phyloP scores from a whole-genome alignment of 2,797 vertebrate species.

The Artibeus jamaicensis region DNA sequence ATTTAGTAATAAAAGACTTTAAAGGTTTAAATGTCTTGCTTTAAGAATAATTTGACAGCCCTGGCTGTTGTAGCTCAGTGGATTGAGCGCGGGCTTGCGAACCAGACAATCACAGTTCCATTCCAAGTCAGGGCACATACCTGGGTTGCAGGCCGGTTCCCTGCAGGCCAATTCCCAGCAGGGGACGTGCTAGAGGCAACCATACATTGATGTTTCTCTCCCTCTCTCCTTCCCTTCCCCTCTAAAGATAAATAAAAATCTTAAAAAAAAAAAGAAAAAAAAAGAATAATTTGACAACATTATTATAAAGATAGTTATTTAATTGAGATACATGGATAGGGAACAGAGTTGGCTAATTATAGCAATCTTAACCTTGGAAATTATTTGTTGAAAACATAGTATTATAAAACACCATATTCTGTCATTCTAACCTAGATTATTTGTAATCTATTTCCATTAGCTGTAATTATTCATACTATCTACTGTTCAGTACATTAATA shows the following conservation, averaged over 20 bases:
- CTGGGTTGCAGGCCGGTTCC: no score
- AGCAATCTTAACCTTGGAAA: conserved; percentile 46
- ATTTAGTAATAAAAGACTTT: conserved; percentile 20
- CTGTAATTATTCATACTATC: conserved; percentile 75
- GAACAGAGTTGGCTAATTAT: conserved; percentile 51
- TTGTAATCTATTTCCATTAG: conserved; percentile 72
- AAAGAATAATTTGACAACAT: conserved; percentile 41
- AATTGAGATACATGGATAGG: not conserved
- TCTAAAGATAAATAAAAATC: no score
- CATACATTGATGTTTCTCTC: no score
- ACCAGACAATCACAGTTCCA: no score
- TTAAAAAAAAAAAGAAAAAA: no score
- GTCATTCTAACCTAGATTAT: conserved; percentile 71
- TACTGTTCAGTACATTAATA: conserved; percentile 68
- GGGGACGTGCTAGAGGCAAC: no score
- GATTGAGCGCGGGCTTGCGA: no score
- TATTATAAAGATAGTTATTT: conserved; percentile 27
- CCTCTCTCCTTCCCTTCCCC: no score
- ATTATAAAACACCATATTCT: conserved; percentile 69
- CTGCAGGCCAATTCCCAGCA: no score
- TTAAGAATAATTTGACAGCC: conserved; percentile 53
- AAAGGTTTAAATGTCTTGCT: not conserved
- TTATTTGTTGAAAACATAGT: conserved; percentile 57
- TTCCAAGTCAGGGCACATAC: no score
- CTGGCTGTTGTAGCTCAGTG: no score